These are phyloP conservation scores for Rhynchotus rufescens DNA, from an alignment of 2,797 vertebrate species.

Conservation along the genomic window DNA sequence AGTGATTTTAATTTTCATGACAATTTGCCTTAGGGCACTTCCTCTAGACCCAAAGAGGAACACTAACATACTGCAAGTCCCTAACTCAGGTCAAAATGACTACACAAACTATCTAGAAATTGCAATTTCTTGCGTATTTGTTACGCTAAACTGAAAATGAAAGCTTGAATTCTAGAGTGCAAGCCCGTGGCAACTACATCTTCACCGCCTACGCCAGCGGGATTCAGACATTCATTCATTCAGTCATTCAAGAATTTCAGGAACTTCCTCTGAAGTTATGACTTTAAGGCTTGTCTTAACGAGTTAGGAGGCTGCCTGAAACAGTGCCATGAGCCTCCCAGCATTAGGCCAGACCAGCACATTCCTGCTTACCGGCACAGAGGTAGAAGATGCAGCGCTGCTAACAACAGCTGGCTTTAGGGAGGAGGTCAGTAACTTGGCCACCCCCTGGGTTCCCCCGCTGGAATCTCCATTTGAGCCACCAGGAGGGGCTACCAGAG, in stretches of 20 bases:
- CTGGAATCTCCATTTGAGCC: conserved; percentile 84
- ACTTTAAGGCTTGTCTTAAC: not conserved
- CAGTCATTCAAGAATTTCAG: not conserved
- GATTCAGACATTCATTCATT: not conserved
- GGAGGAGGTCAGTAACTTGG: conserved; percentile 85
- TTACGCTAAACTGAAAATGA: not conserved
- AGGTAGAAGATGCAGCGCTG: conserved; percentile 78
- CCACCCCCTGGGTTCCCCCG: conserved; percentile 85
- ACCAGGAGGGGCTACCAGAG: conserved; percentile 84
- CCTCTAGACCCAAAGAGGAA: not conserved
- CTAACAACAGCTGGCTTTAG: conserved; percentile 81
- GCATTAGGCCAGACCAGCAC: not conserved
- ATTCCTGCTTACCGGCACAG: conserved; percentile 81
- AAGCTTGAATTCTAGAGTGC: not conserved
- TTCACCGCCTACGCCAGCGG: not conserved
- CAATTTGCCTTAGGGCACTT: not conserved
- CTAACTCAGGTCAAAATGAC: not conserved
- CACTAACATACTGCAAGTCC: rapidly evolving
- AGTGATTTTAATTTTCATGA: not conserved
- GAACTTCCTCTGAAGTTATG: not conserved
- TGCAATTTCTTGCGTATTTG: not conserved
- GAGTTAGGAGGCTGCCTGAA: not conserved
- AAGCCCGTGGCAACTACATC: not conserved
- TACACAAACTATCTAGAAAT: not conserved
- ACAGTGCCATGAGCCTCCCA: rapidly evolving